Percentiles rank a stretch among this genome's conserved stretches.
Conservation (phyloP, 2,888 invertebrate species). For the Chloroclysta siterata region DNA sequence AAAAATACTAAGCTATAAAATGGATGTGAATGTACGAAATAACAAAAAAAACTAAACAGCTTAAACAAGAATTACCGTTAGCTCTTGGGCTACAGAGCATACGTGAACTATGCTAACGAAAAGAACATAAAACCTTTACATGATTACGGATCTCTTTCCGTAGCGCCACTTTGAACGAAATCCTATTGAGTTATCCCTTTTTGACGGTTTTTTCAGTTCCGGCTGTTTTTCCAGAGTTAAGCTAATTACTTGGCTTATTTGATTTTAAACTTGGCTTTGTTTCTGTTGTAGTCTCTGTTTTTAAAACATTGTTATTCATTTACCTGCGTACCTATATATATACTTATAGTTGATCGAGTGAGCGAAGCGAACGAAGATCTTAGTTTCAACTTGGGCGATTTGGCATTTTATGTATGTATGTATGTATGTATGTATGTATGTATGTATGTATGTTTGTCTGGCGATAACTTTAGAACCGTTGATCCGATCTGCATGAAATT, state of each 20-base stretch:
- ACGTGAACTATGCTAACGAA: slow-evolving; percentile 78
- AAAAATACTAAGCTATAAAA: too few species aligned
- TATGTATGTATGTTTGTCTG: too few species aligned
- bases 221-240: slow-evolving; percentile 19
- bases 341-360: too few species aligned
- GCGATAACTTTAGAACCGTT: too few species aligned
- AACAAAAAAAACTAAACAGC: too few species aligned
- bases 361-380: too few species aligned
- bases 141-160: slow-evolving; percentile 68
- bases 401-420: too few species aligned
- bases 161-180: slow-evolving; percentile 48
- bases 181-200: slow-evolving; percentile 44
- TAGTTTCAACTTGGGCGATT: too few species aligned
- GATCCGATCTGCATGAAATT: too few species aligned
- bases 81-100: slow-evolving; percentile 44
- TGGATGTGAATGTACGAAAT: too few species aligned
- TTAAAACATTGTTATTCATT: not conserved
- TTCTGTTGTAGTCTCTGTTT: slow-evolving; percentile 6
- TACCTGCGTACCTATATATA: not conserved
- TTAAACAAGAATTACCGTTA: not conserved
- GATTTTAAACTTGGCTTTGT: slow-evolving; percentile 22
- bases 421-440: too few species aligned
- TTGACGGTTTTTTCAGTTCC: slow-evolving; percentile 33
- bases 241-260: slow-evolving; percentile 29
- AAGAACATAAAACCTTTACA: slow-evolving; percentile 82